phyloP scores from a whole-genome alignment of 2,888 invertebrate species.

The Apamea epomidion region DNA sequence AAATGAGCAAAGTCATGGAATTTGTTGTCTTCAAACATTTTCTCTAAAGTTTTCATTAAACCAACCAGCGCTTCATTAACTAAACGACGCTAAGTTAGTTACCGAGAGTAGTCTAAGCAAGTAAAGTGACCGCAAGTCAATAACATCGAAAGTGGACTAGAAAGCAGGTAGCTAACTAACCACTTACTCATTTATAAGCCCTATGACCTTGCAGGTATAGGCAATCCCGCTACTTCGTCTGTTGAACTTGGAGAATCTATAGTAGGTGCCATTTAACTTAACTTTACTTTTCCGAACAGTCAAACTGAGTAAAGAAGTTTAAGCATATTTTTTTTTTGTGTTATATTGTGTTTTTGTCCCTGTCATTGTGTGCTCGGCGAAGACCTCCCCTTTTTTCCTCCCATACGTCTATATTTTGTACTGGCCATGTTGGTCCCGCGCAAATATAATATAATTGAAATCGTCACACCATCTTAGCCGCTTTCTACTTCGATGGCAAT shows the following conservation, averaged over 20 bases:
- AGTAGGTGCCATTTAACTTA: too few species aligned
- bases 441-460: not conserved
- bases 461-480: not conserved
- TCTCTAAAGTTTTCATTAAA: conserved; percentile 16
- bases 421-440: not conserved
- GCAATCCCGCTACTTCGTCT: not conserved
- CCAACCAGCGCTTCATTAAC: conserved; percentile 19
- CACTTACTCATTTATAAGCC: conserved; percentile 21
- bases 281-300: not conserved
- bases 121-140: conserved; percentile 48
- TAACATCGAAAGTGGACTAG: conserved; percentile 64
- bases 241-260: not conserved
- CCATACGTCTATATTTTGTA: not conserved
- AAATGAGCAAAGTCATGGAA: conserved; percentile 7
- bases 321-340: not conserved
- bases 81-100: conserved; percentile 23
- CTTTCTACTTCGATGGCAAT: not conserved
- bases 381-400: not conserved
- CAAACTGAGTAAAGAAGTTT: not conserved
- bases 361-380: too few species aligned
- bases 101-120: conserved; percentile 25
- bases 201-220: conserved; percentile 27
- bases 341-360: not conserved
- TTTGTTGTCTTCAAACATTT: not conserved
- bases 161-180: conserved; percentile 46